Percentiles rank a stretch among this genome's conserved stretches.
Conservation (phyloP, 2,888 invertebrate species). For the Conchocele bisecta region DNA sequence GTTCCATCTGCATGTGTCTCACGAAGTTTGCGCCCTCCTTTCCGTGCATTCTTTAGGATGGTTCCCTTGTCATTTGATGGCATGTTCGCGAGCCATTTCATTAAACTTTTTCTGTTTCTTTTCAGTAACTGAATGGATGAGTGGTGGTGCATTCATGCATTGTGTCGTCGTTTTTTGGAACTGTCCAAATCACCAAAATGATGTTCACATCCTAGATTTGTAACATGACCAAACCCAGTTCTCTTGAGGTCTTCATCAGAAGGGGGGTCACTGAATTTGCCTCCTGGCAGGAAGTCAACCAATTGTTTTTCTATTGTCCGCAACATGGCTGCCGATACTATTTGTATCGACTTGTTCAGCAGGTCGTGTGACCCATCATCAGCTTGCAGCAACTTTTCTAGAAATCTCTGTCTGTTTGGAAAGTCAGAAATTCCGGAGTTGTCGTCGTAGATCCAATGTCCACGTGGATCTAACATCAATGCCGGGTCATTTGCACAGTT, state of each 20-base stretch:
- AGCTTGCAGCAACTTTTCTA: not conserved
- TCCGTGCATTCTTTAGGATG: slow-evolving; percentile 33
- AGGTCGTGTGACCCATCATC: slow-evolving; percentile 13
- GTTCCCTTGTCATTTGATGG: not conserved
- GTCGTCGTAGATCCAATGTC: not conserved
- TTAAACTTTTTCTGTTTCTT: slow-evolving; percentile 37
- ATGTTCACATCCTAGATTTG: slow-evolving; percentile 59
- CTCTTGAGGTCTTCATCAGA: slow-evolving; percentile 6
- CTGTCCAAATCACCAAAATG: slow-evolving; percentile 59
- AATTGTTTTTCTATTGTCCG: slow-evolving; percentile 43
- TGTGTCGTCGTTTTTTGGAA: slow-evolving; percentile 46
- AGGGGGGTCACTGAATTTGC: slow-evolving; percentile 11
- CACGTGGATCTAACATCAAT: not conserved
- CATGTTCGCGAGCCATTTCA: slow-evolving; percentile 47
- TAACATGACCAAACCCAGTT: slow-evolving; percentile 47
- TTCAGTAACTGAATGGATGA: slow-evolving; percentile 55
- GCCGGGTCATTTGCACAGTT: not conserved
- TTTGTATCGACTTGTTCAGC: slow-evolving; percentile 8
- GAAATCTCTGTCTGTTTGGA: slow-evolving; percentile 3
- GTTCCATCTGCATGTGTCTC: slow-evolving; percentile 22
- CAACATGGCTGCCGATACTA: slow-evolving; percentile 19
- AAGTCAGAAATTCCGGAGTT: not conserved
- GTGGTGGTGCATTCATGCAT: slow-evolving; percentile 56
- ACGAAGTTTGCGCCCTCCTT: slow-evolving; percentile 28
- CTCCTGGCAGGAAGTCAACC: slow-evolving; percentile 48